Evolutionary conservation across 1,140 invertebrate genomes (phyloP).

Genomic region (Drosophila prosaltans): DNA sequence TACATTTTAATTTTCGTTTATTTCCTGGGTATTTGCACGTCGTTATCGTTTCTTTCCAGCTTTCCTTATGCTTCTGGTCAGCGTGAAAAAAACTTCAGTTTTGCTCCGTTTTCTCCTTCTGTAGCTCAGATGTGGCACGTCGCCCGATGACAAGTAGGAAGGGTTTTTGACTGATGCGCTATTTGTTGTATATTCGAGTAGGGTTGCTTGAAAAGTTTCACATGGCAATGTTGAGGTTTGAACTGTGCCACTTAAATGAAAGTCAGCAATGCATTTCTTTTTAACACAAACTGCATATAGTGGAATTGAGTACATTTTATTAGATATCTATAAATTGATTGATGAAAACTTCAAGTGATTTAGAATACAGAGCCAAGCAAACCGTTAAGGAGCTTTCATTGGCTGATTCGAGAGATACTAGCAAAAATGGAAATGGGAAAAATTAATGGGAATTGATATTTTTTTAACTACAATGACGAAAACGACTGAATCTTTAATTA

Average conservation of each 20-base stretch:
- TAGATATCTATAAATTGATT: conserved; percentile 66
- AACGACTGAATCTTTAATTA: background rate
- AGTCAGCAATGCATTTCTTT: conserved; percentile 32
- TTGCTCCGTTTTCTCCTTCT: conserved; percentile 15
- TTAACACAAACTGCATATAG: conserved; percentile 26
- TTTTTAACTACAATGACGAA: too few relatives aligned
- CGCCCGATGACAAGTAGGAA: conserved; percentile 75
- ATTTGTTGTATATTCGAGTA: conserved; percentile 59
- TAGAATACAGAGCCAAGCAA: conserved; percentile 17
- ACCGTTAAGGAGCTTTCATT: conserved; percentile 10
- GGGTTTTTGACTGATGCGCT: conserved; percentile 77
- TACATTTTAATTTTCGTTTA: too few relatives aligned
- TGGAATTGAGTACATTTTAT: conserved; percentile 68
- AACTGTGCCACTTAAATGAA: conserved; percentile 43
- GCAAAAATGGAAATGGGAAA: too few relatives aligned
- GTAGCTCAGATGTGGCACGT: conserved; percentile 64
- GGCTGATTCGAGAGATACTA: background rate
- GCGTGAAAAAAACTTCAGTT: conserved; percentile 1
- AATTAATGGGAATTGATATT: too few relatives aligned
- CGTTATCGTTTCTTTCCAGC: background rate
- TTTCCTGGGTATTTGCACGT: background rate
- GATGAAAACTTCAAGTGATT: conserved; percentile 54
- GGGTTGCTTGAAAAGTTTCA: conserved; percentile 51
- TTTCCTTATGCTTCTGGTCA: conserved; percentile 13
- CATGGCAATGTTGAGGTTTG: conserved; percentile 52